Evolutionary conservation across 1,140 invertebrate species (phyloP), one percentile per base, ranked within the genome.

Genomic region (Episyrphus balteatus): DNA sequence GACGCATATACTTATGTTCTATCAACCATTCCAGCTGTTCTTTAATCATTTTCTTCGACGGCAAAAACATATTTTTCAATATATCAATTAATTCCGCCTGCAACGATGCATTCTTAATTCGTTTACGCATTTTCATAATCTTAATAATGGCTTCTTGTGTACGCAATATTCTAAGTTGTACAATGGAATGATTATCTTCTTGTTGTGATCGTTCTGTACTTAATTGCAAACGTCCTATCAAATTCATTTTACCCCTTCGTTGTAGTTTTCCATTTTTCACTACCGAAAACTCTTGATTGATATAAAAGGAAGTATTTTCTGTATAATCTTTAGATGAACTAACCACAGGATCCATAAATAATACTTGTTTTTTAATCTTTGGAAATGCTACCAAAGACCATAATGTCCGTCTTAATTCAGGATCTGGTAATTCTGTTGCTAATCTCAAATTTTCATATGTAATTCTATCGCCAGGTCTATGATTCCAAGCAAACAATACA

Each of bases 11-110:
- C 69, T 97, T 96, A 65, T 98, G 89, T 73, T 99, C 95, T 55
- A 99, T 98, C 10, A 99, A 78, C 94, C 94, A 98, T 70, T 99
- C 95, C 31, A 98, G 83, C 74, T 98, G 95, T 74, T 99, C 94
- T 73, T 99, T 99, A 54, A 99, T 98, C 83, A 98, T 90, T 73
- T 98, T 98, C 73, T 96, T 96, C 50, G 92, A 94, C 30, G 96
- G 96, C 55, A 98, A 72, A 75, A 99, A 99, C 92, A 98, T 97
- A 68, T 98, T 97, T 72, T 97, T 98, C 43, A 99, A 74, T 69
- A 99, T 96, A 73, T 98, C 94, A 8, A 98, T 86, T 34, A 98
- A 75, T 77, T 98, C 95, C 34, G 89, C 90, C 75, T 78, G 66
- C 39, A 99, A 73, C 52, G 95, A 88, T 41, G 87, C 88, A 68